Conservation (phyloP, 2,888 invertebrate genomes). For the Ptychoptera contaminata region DNA sequence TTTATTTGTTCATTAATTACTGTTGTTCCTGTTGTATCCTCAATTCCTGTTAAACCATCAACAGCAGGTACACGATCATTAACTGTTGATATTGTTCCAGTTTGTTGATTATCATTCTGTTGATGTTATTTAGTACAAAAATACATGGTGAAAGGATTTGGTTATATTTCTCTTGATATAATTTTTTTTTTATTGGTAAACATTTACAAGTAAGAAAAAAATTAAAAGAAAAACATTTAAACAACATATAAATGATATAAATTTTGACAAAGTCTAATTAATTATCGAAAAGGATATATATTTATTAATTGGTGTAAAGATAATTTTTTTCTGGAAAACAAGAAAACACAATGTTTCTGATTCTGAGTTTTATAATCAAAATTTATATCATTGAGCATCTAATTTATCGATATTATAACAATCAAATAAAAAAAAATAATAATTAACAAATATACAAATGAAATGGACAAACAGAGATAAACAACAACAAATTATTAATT, state of each 20-base stretch:
- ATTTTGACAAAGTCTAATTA: no score
- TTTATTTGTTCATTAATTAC: conserved; percentile 7
- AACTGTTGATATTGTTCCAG: conserved; percentile 8
- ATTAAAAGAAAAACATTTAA: no score
- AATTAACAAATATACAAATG: no score
- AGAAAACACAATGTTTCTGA: no score
- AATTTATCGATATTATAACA: conserved; percentile 2
- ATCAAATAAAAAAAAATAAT: no score
- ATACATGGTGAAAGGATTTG: background rate
- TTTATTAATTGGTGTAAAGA: background rate
- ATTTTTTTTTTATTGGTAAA: no score
- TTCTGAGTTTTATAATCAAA: no score
- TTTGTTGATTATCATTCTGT: no score
- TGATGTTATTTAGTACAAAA: background rate
- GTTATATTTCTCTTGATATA: background rate
- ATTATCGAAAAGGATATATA: no score
- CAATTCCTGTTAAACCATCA: conserved; percentile 11
- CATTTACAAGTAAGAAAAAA: no score
- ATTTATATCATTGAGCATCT: background rate
- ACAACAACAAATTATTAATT: background rate
- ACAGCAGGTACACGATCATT: conserved; percentile 15
- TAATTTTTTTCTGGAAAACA: background rate
- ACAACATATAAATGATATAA: no score
- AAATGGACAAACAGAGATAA: background rate
- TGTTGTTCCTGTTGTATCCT: conserved; percentile 16